A percentile compares a stretch with the other conserved stretches of the same genome.
phyloP scores from a whole-genome alignment of 2,797 vertebrate genomes.

The Thunnus albacares region DNA sequence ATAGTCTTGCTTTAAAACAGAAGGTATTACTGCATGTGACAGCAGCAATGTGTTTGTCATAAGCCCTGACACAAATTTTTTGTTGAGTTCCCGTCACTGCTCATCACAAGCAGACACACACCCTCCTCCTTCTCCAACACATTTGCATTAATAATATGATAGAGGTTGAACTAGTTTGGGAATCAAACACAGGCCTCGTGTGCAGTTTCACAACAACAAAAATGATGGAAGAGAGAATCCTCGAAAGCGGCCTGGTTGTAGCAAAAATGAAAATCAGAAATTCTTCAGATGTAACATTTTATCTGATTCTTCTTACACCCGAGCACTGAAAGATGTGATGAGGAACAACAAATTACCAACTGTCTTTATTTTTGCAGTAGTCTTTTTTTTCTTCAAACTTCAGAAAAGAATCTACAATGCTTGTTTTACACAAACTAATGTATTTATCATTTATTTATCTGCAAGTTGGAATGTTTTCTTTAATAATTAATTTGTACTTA shows the following conservation, averaged over 20 bases:
- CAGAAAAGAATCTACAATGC: conserved; percentile 17
- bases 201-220: not conserved
- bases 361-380: not conserved
- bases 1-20: too few species aligned
- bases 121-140: not conserved
- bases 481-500: conserved; percentile 44
- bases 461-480: conserved; percentile 40
- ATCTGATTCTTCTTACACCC: conserved; percentile 2
- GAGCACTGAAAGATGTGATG: not conserved
- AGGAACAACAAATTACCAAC: not conserved
- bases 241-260: not conserved
- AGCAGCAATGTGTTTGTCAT: not conserved
- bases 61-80: not conserved
- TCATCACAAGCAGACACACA: not conserved
- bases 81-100: not conserved
- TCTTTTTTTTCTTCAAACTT: conserved; percentile 18
- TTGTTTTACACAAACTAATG: conserved; percentile 34
- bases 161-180: not conserved
- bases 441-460: conserved; percentile 60
- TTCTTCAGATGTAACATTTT: not conserved
- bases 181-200: not conserved
- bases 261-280: not conserved
- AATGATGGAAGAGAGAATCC: not conserved
- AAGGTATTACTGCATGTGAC: not conserved
- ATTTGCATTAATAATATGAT: not conserved